Evolutionary conservation across 2,888 invertebrate genomes (phyloP), one percentile per base, ranked within the genome.

Genomic region (Amphipyra tragopoginis): DNA sequence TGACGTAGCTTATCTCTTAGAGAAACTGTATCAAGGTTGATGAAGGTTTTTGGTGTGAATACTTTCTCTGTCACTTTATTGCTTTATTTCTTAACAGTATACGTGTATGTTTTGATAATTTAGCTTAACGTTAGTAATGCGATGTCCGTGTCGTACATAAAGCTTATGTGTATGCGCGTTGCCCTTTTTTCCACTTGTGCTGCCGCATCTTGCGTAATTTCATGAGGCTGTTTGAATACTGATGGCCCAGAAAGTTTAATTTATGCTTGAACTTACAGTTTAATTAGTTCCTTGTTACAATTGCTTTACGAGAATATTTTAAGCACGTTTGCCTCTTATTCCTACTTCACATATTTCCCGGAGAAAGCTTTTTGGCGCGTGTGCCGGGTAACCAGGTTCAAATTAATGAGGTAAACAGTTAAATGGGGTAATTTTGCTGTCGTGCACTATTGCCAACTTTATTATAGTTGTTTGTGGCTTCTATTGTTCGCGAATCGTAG

Each of bases 151-250:
- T 56, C 51, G 61, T 63, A 72, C 70, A 70, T 62, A 65, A 67
- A 62, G 33, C 64, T 62, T 59, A 68, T 56, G 53, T 70, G 58
- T 58, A 62, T n/a, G 40, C 51, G 26, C 54, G 58, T 66, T 60
- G 72, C 78, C 81, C 78, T 81, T 79, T 74, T 77, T 68, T 67
- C 72, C 71, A 53, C 39, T 39, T 71, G 64, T 79, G 73, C 45
- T 82, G 58, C 79, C 73, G 77, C 62, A 60, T 79, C 72, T 86
- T 88, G 79, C 76, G 81, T 80, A 83, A 84, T 73, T 78, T 74
- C 45, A 58, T 64, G 60, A 70, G 65, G 42, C 64, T 63, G 47
- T 56, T 63, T 48, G 84, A 84, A 86, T 86, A 68, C 82, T 76
- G 70, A 89, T 84, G 60, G 49, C 59, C 65, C 47, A 55, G 45